A percentile compares a stretch with the other conserved stretches of the same genome.
phyloP scores from a whole-genome alignment of 2,113 vertebrate species.

The Chaenocephalus aceratus region DNA sequence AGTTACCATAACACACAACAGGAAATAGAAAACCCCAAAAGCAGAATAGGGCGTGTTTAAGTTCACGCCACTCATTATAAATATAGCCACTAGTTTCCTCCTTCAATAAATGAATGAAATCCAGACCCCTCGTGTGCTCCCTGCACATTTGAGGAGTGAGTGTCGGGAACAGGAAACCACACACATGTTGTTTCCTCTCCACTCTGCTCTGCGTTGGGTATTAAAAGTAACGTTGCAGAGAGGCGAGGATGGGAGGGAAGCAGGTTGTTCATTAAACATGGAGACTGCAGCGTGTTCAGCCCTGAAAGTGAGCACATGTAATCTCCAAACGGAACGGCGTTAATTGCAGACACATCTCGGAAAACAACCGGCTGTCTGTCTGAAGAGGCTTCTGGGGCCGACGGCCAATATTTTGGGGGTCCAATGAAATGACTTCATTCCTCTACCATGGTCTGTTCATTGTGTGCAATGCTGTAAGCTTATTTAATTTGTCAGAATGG shows the following conservation, averaged over 20 bases:
- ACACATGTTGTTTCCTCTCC: neutral
- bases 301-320: constrained; percentile 57
- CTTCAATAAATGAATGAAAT: neutral
- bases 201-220: constrained; percentile 34
- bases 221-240: constrained; percentile 50
- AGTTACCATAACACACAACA: too few species aligned
- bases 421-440: neutral
- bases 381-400: neutral
- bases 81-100: too few species aligned
- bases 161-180: neutral
- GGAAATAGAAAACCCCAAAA: too few species aligned
- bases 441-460: neutral
- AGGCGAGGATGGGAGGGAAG: constrained; percentile 51
- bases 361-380: neutral
- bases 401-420: neutral
- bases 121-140: neutral
- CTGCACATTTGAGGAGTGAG: constrained; percentile 27
- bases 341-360: constrained; percentile 46
- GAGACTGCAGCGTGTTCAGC: constrained; percentile 46
- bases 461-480: neutral
- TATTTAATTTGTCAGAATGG: neutral
- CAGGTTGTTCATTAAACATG: constrained; percentile 73
- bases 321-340: constrained; percentile 65
- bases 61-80: too few species aligned
- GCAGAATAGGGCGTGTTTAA: too few species aligned